Percentiles rank a stretch among this genome's conserved stretches.
These are phyloP conservation scores for Buphagus erythrorhynchus DNA, from an alignment of 2,797 vertebrate genomes.

Conservation along the genomic window DNA sequence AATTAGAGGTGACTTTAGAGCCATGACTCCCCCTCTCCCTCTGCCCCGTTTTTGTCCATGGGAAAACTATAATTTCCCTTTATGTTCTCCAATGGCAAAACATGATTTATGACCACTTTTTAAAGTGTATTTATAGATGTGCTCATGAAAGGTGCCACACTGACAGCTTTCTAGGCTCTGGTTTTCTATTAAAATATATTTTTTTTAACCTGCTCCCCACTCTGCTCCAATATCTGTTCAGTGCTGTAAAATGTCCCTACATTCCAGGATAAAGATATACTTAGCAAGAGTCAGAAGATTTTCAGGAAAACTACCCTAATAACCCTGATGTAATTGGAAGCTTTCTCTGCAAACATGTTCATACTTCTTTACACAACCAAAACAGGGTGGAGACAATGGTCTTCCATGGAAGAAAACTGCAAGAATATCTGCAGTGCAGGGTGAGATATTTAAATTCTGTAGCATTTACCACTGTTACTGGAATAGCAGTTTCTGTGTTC, in stretches of 20 bases:
- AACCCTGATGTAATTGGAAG: neutral
- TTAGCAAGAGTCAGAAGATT: neutral
- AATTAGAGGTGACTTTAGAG: slow-evolving; percentile 56
- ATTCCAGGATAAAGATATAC: neutral
- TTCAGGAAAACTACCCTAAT: neutral
- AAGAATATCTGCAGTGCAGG: neutral
- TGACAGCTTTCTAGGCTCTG: neutral
- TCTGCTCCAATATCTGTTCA: neutral
- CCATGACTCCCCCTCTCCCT: neutral
- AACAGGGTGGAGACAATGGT: neutral
- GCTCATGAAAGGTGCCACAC: neutral
- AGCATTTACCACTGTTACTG: neutral
- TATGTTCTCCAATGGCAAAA: slow-evolving; percentile 35
- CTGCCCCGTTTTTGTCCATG: neutral
- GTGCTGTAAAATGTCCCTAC: neutral
- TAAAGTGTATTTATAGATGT: slow-evolving; percentile 24
- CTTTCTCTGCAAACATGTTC: neutral
- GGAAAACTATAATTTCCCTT: slow-evolving; percentile 35
- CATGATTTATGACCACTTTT: slow-evolving; percentile 40
- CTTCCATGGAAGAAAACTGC: neutral
- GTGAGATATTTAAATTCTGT: neutral
- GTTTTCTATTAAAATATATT: neutral
- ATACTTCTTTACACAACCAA: neutral
- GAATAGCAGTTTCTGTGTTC: neutral
- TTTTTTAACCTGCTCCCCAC: neutral